Conservation (phyloP, 2,113 vertebrate species). For the Blennius ocellaris region DNA sequence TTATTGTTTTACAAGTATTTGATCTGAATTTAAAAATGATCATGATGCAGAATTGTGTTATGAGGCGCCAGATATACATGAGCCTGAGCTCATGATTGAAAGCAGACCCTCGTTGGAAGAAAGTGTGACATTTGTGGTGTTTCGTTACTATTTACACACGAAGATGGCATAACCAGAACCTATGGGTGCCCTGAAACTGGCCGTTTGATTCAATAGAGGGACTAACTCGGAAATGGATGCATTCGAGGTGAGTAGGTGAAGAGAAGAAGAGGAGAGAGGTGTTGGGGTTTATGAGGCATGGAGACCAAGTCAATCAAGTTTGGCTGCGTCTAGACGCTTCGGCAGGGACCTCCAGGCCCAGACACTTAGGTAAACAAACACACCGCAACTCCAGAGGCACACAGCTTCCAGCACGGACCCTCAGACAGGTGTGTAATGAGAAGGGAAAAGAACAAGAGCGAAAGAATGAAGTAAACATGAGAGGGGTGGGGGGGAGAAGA, state of each 20-base stretch:
- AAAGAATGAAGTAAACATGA: conserved; percentile 15
- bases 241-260: background rate
- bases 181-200: conserved; percentile 16
- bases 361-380: conserved; percentile 67
- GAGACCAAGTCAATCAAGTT: conserved; percentile 50
- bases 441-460: conserved; percentile 22
- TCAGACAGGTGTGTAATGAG: conserved; percentile 61
- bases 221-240: conserved; percentile 25
- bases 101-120: conserved; percentile 44
- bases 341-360: conserved; percentile 42
- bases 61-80: conserved; percentile 32
- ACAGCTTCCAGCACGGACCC: conserved; percentile 40
- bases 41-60: conserved; percentile 34
- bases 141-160: conserved; percentile 51
- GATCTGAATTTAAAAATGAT: conserved; percentile 31
- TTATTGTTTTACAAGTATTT: conserved; percentile 33
- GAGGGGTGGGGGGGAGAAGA: background rate
- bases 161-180: conserved; percentile 36
- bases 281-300: conserved; percentile 64
- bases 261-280: conserved; percentile 31
- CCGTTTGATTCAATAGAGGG: conserved; percentile 1
- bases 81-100: conserved; percentile 30
- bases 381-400: conserved; percentile 14
- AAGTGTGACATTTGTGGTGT: conserved; percentile 39
- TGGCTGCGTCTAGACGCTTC: conserved; percentile 64